Evolutionary conservation across 2,113 vertebrate species (phyloP).

Genomic region (Lycaon pictus): DNA sequence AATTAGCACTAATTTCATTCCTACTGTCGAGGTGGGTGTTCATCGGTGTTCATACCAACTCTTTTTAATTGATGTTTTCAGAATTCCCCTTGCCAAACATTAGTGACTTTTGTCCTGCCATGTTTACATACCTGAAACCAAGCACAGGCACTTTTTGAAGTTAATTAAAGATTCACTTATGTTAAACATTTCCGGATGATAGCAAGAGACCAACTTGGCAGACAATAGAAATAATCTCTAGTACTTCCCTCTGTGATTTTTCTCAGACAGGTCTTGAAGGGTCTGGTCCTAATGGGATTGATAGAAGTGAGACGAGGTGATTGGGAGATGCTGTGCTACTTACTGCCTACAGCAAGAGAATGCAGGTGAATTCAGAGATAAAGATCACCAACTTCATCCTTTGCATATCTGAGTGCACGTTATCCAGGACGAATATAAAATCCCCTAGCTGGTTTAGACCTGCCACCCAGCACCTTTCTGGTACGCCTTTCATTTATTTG

Average conservation of each 20-base stretch:
- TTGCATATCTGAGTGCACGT: background rate
- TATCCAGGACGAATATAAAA: background rate
- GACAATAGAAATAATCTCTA: constrained; percentile 78
- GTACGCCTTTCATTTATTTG: background rate
- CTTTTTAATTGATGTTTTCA: constrained; percentile 85
- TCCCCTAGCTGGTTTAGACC: background rate
- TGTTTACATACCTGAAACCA: constrained; percentile 80
- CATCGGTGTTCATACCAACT: constrained; percentile 47
- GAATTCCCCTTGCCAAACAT: constrained; percentile 71
- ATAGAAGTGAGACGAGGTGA: constrained; percentile 24
- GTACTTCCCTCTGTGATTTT: constrained; percentile 80
- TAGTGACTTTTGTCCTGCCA: constrained; percentile 75
- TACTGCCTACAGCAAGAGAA: background rate
- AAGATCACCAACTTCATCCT: background rate
- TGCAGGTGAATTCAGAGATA: background rate
- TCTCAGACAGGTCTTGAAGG: constrained; percentile 81
- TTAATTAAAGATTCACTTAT: constrained; percentile 84
- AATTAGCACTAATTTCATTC: constrained; percentile 80
- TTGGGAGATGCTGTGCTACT: background rate
- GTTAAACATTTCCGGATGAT: constrained; percentile 78
- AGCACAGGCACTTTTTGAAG: constrained; percentile 81
- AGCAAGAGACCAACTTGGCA: constrained; percentile 72
- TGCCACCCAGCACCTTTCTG: background rate
- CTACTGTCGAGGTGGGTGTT: constrained; percentile 79
- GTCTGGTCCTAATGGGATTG: constrained; percentile 57